Percentiles rank a stretch among this genome's conserved stretches.
Evolutionary conservation across 2,888 invertebrate species (phyloP).

Genomic region (Ophion obscuratus): DNA sequence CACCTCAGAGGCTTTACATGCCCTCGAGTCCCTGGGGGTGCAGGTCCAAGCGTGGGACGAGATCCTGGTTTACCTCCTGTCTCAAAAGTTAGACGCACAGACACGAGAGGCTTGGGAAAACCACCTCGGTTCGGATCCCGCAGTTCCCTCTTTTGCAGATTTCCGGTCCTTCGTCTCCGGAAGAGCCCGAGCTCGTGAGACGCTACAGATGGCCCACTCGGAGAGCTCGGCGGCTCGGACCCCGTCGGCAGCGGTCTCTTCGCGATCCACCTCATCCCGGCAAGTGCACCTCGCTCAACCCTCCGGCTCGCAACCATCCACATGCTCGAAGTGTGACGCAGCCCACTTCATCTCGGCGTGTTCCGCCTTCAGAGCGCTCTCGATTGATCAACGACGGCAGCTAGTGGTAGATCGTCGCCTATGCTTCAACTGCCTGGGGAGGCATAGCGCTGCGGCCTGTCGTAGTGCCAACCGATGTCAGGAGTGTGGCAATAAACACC

Average conservation of each 20-base stretch:
- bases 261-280: background rate
- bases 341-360: slow-evolving; percentile 27
- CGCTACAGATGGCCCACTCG: no score
- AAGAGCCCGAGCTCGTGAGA: slow-evolving; percentile 13
- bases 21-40: background rate
- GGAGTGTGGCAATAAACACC: slow-evolving; percentile 23
- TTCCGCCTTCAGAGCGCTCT: background rate
- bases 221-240: background rate
- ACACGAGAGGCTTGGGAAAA: slow-evolving; percentile 9
- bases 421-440: slow-evolving; percentile 47
- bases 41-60: background rate
- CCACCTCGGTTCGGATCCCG: background rate
- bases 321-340: background rate
- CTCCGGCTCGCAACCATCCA: background rate
- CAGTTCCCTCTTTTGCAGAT: background rate
- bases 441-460: background rate
- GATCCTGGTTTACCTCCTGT: background rate
- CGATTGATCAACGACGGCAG: background rate
- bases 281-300: background rate
- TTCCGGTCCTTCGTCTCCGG: background rate
- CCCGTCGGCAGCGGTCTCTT: background rate
- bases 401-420: background rate
- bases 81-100: background rate
- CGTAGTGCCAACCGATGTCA: background rate
- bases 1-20: background rate